Conservation (phyloP, 2,113 vertebrate species). For the Excalfactoria chinensis region DNA sequence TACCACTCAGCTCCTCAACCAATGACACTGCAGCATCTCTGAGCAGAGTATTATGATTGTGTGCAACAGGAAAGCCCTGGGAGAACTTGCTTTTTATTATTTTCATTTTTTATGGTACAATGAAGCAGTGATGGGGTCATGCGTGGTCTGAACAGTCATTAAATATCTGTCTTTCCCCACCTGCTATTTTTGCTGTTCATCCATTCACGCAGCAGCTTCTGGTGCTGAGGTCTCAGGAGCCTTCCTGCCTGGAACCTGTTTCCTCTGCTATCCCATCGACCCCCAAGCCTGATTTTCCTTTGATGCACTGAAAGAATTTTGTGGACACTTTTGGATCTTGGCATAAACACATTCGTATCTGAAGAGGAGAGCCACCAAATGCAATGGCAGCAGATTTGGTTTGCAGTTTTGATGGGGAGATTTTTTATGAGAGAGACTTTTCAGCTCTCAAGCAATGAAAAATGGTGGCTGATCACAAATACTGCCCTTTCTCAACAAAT, state of each 20-base stretch:
- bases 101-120: neutral
- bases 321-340: neutral
- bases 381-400: neutral
- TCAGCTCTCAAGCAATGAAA: neutral
- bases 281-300: neutral
- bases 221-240: neutral
- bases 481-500: neutral
- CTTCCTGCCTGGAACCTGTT: neutral
- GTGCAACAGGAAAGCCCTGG: neutral
- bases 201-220: neutral
- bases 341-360: neutral
- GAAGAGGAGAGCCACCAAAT: neutral
- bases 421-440: neutral
- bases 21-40: neutral
- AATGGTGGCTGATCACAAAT: neutral
- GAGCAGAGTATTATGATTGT: neutral
- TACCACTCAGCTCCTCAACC: fast-evolving
- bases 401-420: neutral
- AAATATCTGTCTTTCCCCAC: neutral
- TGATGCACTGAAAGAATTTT: neutral
- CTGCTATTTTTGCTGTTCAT: neutral
- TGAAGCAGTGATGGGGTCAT: fast-evolving
- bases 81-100: neutral
- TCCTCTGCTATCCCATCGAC: neutral
- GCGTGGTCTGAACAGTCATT: neutral